Evolutionary conservation across 1,140 invertebrate species (phyloP).

Genomic region (Anadara kagoshimensis): DNA sequence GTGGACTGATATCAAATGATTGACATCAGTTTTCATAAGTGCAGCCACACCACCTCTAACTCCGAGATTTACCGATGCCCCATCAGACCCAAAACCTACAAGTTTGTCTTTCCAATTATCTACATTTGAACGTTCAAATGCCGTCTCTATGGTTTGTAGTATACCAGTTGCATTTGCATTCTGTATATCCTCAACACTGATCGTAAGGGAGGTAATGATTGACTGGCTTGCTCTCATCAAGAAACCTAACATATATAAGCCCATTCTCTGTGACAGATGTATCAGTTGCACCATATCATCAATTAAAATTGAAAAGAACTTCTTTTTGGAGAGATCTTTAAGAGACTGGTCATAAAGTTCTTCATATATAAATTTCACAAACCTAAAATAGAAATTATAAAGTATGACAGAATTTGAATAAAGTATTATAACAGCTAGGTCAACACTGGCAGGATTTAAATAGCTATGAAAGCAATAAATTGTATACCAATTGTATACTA

Average conservation of each 20-base stretch:
- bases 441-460: neutral
- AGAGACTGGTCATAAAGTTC: neutral
- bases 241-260: no score
- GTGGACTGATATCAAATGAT: conserved; percentile 6
- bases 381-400: neutral
- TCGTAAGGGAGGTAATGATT: conserved; percentile 25
- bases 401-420: neutral
- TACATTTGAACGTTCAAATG: conserved; percentile 7
- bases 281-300: conserved; percentile 25
- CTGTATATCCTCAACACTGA: conserved; percentile 13
- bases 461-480: neutral
- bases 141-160: conserved; percentile 12
- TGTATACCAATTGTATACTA: neutral
- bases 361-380: conserved; percentile 25
- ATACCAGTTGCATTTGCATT: conserved; percentile 15
- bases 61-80: neutral
- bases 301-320: conserved; percentile 22
- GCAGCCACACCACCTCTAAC: conserved; percentile 4
- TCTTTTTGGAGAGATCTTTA: neutral
- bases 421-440: neutral
- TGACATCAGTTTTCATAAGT: neutral
- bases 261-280: conserved; percentile 24
- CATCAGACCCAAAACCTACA: neutral
- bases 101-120: neutral
- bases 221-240: conserved; percentile 2